Conservation (phyloP, 2,888 invertebrate genomes). For the Stenichneumon culpator region DNA sequence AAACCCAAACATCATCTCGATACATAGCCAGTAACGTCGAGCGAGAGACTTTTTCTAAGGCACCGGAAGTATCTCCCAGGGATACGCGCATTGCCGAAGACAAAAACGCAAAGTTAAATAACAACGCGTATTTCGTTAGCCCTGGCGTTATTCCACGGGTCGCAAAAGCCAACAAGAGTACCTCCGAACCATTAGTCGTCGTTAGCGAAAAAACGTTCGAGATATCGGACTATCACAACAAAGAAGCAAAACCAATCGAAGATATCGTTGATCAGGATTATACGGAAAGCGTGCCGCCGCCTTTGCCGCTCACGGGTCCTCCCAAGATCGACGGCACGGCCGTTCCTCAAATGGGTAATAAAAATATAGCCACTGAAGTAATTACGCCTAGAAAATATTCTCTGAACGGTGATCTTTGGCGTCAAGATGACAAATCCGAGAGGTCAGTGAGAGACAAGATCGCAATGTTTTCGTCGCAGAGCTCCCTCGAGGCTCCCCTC, state of each 20-base stretch:
- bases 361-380: slow-evolving; percentile 44
- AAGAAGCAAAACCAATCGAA: slow-evolving; percentile 44
- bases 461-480: slow-evolving; percentile 91
- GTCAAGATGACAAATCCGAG: slow-evolving; percentile 92
- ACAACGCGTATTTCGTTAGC: slow-evolving; percentile 15
- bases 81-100: slow-evolving; percentile 29
- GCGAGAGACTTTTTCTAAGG: slow-evolving; percentile 43
- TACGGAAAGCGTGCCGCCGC: slow-evolving; percentile 80
- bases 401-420: slow-evolving; percentile 86
- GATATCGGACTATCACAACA: slow-evolving; percentile 76
- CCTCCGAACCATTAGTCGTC: slow-evolving; percentile 45
- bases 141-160: slow-evolving; percentile 21
- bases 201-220: slow-evolving; percentile 81
- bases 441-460: slow-evolving; percentile 94
- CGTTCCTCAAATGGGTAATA: slow-evolving; percentile 29
- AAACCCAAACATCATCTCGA: slow-evolving; percentile 28
- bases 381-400: slow-evolving; percentile 74
- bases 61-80: slow-evolving; percentile 48
- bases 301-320: slow-evolving; percentile 82
- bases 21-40: slow-evolving; percentile 52
- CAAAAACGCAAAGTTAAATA: slow-evolving; percentile 46
- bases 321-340: slow-evolving; percentile 75
- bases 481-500: slow-evolving; percentile 77
- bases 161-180: slow-evolving; percentile 27
- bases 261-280: slow-evolving; percentile 49